These are phyloP conservation scores for Eulemur macaco DNA, from an alignment of 2,113 vertebrate genomes.

Conservation along the genomic window DNA sequence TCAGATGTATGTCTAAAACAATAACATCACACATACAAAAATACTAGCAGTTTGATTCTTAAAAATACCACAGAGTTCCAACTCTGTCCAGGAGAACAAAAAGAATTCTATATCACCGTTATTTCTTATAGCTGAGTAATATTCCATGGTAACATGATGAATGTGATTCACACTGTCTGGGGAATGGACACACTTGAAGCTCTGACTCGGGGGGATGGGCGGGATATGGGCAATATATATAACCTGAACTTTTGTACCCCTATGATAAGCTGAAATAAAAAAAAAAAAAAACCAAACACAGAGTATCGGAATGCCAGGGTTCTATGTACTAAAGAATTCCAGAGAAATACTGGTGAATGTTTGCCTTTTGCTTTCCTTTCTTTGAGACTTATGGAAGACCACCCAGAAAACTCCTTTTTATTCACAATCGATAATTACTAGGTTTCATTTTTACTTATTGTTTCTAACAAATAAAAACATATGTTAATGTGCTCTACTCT, in stretches of 20 bases:
- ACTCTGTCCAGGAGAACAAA: no score
- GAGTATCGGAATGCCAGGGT: neutral
- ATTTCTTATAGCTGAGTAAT: no score
- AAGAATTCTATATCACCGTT: no score
- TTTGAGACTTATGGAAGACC: slow-evolving; percentile 44
- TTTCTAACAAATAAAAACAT: slow-evolving; percentile 76
- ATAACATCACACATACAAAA: neutral
- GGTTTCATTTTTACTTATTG: slow-evolving; percentile 74
- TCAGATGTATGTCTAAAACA: neutral
- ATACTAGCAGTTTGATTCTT: neutral
- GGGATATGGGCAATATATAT: no score
- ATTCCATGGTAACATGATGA: no score
- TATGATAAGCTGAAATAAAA: no score
- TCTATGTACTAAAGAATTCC: neutral
- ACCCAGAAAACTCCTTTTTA: slow-evolving; percentile 59
- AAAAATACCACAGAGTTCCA: neutral
- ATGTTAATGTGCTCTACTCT: slow-evolving; percentile 58
- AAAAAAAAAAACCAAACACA: no score
- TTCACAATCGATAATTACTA: slow-evolving; percentile 68
- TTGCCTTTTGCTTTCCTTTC: slow-evolving; percentile 53
- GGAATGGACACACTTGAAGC: no score
- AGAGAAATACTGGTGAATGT: neutral
- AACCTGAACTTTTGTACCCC: no score
- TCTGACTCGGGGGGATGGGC: no score
- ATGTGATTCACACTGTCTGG: no score